phyloP scores from a whole-genome alignment of 2,888 invertebrate species.

The Trachelus iudaicus region DNA sequence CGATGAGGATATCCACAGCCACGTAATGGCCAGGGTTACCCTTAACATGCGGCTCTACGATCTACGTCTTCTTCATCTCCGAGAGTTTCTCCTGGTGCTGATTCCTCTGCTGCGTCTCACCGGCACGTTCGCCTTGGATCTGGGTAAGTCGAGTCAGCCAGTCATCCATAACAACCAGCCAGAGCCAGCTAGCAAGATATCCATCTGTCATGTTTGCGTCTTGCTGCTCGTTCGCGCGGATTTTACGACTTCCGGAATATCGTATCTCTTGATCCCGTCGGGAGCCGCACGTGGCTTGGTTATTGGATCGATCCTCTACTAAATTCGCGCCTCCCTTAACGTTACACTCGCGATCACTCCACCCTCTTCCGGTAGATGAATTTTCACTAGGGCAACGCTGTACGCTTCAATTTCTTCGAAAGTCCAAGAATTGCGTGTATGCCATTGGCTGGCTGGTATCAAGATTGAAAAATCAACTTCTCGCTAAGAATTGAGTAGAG shows the following conservation, averaged over 20 bases:
- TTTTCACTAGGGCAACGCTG: not conserved
- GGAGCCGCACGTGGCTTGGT: not conserved
- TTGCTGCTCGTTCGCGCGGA: constrained; percentile 19
- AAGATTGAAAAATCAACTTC: not conserved
- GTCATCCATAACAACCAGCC: not conserved
- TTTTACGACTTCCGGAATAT: constrained; percentile 27
- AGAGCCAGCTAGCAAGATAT: not conserved
- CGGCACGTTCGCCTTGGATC: constrained; percentile 44
- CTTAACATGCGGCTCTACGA: constrained; percentile 56
- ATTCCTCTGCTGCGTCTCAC: constrained; percentile 44
- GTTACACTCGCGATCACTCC: not conserved
- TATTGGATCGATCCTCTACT: not conserved
- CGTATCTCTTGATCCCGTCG: constrained; percentile 8
- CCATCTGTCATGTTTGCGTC: not conserved
- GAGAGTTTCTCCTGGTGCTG: constrained; percentile 47
- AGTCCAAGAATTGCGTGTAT: not conserved
- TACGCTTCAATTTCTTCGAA: not conserved
- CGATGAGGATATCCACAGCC: constrained; percentile 48
- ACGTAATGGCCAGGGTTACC: constrained; percentile 42
- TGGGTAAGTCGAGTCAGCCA: constrained; percentile 45
- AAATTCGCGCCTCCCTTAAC: not conserved
- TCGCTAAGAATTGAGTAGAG: not conserved
- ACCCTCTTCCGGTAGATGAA: not conserved
- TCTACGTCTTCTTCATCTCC: constrained; percentile 45
- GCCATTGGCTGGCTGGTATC: not conserved